These are phyloP conservation scores for Sander lucioperca DNA, from an alignment of 2,113 vertebrate species.

Conservation along the genomic window DNA sequence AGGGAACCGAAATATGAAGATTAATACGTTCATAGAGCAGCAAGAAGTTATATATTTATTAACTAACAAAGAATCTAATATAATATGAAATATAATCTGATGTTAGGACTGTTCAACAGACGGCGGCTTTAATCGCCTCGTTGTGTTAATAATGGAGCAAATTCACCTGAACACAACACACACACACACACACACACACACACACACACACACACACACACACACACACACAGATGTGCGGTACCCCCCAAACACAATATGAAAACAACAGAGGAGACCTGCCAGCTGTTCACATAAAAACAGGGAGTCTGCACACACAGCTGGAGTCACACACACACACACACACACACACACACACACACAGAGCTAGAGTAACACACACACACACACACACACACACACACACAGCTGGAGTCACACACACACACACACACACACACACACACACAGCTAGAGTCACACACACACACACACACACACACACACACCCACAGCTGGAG, in stretches of 20 bases:
- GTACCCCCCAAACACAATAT: slow-evolving; percentile 62
- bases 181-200: slow-evolving; percentile 16
- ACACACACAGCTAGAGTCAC: slow-evolving; percentile 3
- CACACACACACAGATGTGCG: slow-evolving; percentile 40
- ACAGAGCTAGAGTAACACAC: background rate
- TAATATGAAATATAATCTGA: background rate
- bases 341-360: slow-evolving; percentile 46
- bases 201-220: slow-evolving; percentile 14
- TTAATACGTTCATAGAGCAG: background rate
- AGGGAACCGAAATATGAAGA: background rate
- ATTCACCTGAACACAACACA: slow-evolving; percentile 50
- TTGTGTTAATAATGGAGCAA: slow-evolving; percentile 56
- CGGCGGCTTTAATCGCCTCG: slow-evolving; percentile 36
- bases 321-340: slow-evolving; percentile 64
- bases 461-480: slow-evolving; percentile 42
- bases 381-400: slow-evolving; percentile 29
- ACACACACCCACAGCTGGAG: slow-evolving; percentile 9
- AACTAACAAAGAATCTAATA: background rate
- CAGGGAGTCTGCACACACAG: slow-evolving; percentile 67
- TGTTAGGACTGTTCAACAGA: background rate
- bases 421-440: slow-evolving; percentile 42
- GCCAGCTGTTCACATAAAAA: slow-evolving; percentile 80
- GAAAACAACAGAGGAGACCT: slow-evolving; percentile 78
- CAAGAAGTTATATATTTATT: background rate
- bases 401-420: slow-evolving; percentile 22